Evolutionary conservation across 2,888 invertebrate genomes (phyloP).

Genomic region (Rapana venosa): DNA sequence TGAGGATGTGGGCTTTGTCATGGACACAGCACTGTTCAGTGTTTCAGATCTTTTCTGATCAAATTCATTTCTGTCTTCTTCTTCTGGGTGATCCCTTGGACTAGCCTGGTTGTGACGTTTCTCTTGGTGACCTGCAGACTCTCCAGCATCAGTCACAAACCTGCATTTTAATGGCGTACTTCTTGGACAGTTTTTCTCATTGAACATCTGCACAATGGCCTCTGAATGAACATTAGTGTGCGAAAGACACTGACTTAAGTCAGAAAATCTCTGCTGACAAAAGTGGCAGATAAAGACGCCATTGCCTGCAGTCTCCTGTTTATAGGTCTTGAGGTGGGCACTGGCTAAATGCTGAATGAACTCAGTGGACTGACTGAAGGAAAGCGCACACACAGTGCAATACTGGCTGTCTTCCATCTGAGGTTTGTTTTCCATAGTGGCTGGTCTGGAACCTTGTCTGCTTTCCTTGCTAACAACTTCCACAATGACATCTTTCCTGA

Average conservation of each 20-base stretch:
- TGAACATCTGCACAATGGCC: conserved; percentile 50
- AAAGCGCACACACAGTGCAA: conserved; percentile 42
- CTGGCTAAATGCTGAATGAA: conserved; percentile 52
- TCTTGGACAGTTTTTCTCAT: conserved; percentile 34
- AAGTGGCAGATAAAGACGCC: conserved; percentile 50
- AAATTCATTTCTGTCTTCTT: background rate
- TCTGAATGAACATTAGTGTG: conserved; percentile 53
- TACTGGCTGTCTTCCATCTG: conserved; percentile 1
- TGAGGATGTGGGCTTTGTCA: background rate
- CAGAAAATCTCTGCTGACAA: conserved; percentile 51
- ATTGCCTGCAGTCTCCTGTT: conserved; percentile 43
- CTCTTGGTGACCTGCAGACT: background rate
- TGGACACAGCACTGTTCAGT: background rate
- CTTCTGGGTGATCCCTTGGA: background rate
- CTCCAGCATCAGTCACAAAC: background rate
- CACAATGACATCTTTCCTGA: conserved; percentile 16
- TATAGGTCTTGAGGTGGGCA: conserved; percentile 51
- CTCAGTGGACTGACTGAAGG: conserved; percentile 40
- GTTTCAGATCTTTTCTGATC: background rate
- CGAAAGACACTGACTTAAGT: conserved; percentile 51
- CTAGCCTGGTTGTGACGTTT: background rate
- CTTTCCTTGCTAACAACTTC: conserved; percentile 15
- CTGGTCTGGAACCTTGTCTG: background rate
- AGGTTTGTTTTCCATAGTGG: background rate
- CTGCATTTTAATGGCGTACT: background rate